These are phyloP conservation scores for Chamaea fasciata DNA, from an alignment of 2,113 vertebrate species.

Conservation along the genomic window DNA sequence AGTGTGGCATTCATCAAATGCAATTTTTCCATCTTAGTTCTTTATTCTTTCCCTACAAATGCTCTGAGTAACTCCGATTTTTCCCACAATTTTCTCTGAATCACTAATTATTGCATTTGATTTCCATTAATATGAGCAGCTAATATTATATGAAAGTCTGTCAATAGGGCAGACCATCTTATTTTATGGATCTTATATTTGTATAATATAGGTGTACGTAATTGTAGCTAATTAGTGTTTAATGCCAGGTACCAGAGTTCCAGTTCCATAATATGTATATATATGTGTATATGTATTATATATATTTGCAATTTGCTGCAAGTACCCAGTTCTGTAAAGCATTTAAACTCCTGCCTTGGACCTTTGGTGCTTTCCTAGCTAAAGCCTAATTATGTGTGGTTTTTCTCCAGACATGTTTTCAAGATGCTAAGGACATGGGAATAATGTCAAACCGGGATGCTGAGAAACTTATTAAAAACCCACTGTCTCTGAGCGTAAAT, in stretches of 20 bases:
- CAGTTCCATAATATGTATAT: neutral
- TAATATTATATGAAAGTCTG: neutral
- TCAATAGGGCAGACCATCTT: neutral
- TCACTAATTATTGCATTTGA: slow-evolving; percentile 15
- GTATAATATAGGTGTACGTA: neutral
- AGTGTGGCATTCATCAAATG: slow-evolving; percentile 27
- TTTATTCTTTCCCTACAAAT: slow-evolving; percentile 17
- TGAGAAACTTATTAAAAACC: neutral
- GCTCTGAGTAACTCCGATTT: neutral
- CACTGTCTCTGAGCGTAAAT: neutral
- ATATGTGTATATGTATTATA: neutral
- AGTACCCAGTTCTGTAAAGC: neutral
- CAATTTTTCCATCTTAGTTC: neutral
- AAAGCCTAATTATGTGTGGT: neutral
- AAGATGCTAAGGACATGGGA: neutral
- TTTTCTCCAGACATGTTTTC: neutral
- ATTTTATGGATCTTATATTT: neutral
- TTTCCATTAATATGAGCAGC: neutral
- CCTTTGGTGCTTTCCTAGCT: neutral
- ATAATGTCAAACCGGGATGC: neutral
- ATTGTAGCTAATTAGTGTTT: neutral
- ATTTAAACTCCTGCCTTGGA: neutral
- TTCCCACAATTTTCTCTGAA: neutral
- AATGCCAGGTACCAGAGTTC: neutral
- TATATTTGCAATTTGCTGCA: neutral